Conservation (phyloP, 2,113 vertebrate genomes). For the Gracilinanus agilis region DNA sequence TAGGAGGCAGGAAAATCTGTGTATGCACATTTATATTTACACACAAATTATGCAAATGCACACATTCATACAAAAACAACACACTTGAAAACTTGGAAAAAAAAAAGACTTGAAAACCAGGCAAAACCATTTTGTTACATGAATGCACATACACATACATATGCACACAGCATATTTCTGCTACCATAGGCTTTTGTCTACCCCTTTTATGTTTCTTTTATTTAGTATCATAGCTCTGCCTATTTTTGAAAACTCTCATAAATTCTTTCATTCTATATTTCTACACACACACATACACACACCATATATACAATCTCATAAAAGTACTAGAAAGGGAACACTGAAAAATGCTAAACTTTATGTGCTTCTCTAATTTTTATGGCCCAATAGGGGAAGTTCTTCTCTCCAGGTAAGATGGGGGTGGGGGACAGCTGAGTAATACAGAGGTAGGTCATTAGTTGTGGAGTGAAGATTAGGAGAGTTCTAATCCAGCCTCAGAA, state of each 20-base stretch:
- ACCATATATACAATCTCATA: no score
- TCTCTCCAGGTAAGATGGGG: not conserved
- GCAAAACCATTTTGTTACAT: not conserved
- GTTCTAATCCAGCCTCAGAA: not conserved
- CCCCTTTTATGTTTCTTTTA: not conserved
- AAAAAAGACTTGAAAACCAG: not conserved
- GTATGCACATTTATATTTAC: not conserved
- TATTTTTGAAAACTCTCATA: not conserved
- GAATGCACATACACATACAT: no score
- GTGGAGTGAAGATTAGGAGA: not conserved
- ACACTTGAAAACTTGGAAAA: no score
- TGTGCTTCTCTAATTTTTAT: not conserved
- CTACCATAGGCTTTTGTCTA: not conserved
- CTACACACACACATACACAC: no score
- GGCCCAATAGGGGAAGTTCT: not conserved
- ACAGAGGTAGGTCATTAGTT: not conserved
- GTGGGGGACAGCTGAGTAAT: not conserved
- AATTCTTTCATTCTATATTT: not conserved
- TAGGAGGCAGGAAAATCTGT: not conserved
- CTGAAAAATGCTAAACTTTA: not conserved
- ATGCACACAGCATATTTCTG: not conserved
- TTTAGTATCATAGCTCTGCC: not conserved
- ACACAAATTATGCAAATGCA: not conserved
- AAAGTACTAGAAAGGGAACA: no score
- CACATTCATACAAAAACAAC: not conserved